Conservation (phyloP, 2,888 invertebrate genomes). For the Ectemnius continuus region DNA sequence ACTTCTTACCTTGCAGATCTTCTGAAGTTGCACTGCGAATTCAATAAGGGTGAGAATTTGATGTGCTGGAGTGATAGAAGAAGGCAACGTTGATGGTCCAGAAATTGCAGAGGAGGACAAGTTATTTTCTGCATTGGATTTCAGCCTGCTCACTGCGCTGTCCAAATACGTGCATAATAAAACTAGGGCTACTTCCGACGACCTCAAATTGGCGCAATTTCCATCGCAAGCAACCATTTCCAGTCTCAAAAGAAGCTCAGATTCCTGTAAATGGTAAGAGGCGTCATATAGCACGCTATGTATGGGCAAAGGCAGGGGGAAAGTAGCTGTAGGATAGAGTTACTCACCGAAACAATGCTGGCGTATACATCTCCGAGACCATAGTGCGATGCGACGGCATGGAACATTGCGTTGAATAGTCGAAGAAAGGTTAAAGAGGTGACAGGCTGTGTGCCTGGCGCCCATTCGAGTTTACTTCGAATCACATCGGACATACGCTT, state of each 20-base stretch:
- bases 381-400: slow-evolving; percentile 80
- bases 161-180: slow-evolving; percentile 87
- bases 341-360: slow-evolving; percentile 79
- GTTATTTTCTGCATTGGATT: slow-evolving; percentile 68
- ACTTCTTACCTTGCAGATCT: slow-evolving; percentile 83
- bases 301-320: neutral
- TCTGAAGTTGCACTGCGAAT: slow-evolving; percentile 86
- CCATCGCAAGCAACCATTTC: slow-evolving; percentile 89
- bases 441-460: slow-evolving; percentile 80
- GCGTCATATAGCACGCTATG: neutral
- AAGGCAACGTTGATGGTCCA: slow-evolving; percentile 57
- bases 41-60: slow-evolving; percentile 84
- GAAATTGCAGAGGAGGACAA: slow-evolving; percentile 48
- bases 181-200: slow-evolving; percentile 88
- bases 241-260: slow-evolving; percentile 83
- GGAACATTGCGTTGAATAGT: slow-evolving; percentile 83
- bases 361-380: slow-evolving; percentile 80
- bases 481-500: slow-evolving; percentile 92
- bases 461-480: slow-evolving; percentile 86
- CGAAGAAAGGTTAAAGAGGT: slow-evolving; percentile 86
- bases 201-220: slow-evolving; percentile 85
- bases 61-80: slow-evolving; percentile 74
- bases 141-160: slow-evolving; percentile 78
- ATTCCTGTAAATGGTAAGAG: slow-evolving; percentile 77
- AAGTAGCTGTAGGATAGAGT: neutral